These are phyloP conservation scores for Melanerpes aurifrons DNA, from an alignment of 2,113 vertebrate genomes.

Conservation along the genomic window DNA sequence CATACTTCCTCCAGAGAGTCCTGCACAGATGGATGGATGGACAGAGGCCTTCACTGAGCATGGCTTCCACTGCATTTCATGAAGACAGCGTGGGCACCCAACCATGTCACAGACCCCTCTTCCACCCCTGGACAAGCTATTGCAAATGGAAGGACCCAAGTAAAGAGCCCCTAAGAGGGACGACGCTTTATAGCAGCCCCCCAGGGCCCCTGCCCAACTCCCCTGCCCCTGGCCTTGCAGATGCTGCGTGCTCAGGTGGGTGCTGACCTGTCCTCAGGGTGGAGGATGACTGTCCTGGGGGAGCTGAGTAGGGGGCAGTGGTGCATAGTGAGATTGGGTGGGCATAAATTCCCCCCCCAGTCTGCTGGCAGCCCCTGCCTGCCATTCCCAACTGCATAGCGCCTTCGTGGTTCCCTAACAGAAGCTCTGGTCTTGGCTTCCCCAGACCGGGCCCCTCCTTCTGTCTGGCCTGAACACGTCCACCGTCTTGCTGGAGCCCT, in stretches of 20 bases:
- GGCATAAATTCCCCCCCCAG: background rate
- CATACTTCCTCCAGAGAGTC: background rate
- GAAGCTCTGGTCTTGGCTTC: conserved; percentile 6
- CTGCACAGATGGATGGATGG: background rate
- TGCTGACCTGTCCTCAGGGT: background rate
- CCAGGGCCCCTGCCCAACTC: background rate
- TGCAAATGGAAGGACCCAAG: conserved; percentile 11
- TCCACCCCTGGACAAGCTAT: background rate
- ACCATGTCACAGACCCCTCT: background rate
- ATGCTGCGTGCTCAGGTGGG: conserved; percentile 51
- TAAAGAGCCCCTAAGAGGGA: background rate
- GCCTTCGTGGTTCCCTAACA: background rate
- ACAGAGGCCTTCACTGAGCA: background rate
- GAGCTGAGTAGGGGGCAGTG: background rate
- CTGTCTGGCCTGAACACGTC: background rate
- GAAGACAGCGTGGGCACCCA: background rate
- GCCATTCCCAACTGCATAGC: rapidly evolving
- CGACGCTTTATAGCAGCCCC: background rate
- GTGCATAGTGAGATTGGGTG: background rate
- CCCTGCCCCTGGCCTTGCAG: background rate
- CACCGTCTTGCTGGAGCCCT: background rate
- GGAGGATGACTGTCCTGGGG: background rate
- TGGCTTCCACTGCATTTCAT: background rate
- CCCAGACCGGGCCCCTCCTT: conserved; percentile 4
- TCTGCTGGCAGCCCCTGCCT: background rate